Conservation (phyloP, 2,113 vertebrate species). For the Haliaeetus leucogaster region DNA sequence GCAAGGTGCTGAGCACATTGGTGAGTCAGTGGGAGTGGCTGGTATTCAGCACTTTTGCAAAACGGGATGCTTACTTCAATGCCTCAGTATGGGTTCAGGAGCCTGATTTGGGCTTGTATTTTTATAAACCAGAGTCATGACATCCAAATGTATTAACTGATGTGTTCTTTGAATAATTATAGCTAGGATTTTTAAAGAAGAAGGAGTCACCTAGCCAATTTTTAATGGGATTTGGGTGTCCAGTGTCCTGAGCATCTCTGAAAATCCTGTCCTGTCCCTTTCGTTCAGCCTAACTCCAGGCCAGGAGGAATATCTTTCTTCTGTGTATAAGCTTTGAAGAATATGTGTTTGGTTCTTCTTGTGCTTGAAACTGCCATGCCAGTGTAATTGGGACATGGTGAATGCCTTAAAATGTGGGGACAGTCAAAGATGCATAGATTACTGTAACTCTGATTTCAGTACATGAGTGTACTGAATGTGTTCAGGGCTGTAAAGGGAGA, state of each 20-base stretch:
- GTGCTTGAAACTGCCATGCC: background rate
- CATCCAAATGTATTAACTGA: background rate
- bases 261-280: background rate
- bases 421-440: background rate
- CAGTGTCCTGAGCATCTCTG: background rate
- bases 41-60: constrained; percentile 39
- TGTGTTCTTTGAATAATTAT: background rate
- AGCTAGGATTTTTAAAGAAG: background rate
- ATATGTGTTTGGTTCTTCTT: background rate
- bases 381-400: background rate
- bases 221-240: background rate
- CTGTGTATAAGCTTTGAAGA: background rate
- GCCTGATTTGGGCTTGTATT: constrained; percentile 1
- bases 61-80: background rate
- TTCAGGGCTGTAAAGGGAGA: background rate
- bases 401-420: background rate
- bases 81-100: background rate
- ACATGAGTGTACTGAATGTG: background rate
- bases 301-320: background rate
- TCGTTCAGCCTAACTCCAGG: background rate
- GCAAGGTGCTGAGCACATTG: background rate
- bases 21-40: constrained; percentile 30
- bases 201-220: background rate
- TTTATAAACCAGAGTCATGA: background rate
- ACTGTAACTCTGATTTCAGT: background rate